phyloP scores from a whole-genome alignment of 2,888 invertebrate genomes.

The Eupeodes luniger region DNA sequence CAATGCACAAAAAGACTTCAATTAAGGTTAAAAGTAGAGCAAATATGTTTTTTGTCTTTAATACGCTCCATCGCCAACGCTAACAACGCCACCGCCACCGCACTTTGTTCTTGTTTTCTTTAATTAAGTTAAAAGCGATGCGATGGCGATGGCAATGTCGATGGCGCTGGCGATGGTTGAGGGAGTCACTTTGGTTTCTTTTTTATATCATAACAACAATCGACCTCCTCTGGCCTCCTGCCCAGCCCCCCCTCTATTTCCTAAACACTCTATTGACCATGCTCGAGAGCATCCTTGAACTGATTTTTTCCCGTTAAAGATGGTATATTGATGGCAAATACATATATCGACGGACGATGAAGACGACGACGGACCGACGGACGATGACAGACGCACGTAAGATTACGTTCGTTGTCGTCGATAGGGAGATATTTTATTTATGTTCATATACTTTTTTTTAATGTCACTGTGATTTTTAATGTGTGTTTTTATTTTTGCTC shows the following conservation, averaged over 20 bases:
- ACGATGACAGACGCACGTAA: background rate
- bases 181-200: conserved; percentile 11
- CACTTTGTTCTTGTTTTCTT: conserved; percentile 39
- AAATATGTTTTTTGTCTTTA: conserved; percentile 42
- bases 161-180: conserved; percentile 3
- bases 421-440: background rate
- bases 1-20: conserved; percentile 57
- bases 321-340: background rate
- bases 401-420: background rate
- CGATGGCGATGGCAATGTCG: too few species aligned
- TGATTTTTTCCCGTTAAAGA: conserved; percentile 46
- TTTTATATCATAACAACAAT: conserved; percentile 1
- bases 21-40: conserved; percentile 56
- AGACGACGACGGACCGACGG: background rate
- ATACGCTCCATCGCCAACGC: background rate
- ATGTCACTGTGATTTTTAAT: conserved; percentile 20
- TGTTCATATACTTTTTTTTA: conserved; percentile 37
- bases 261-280: conserved; percentile 27
- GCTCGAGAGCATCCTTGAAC: conserved; percentile 72
- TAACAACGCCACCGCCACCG: background rate
- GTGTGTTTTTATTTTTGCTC: background rate
- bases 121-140: conserved; percentile 69
- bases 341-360: background rate
- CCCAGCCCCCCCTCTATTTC: background rate
- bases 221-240: background rate